Evolutionary conservation across 2,888 invertebrate species (phyloP).

Genomic region (Brachylomia viminalis): DNA sequence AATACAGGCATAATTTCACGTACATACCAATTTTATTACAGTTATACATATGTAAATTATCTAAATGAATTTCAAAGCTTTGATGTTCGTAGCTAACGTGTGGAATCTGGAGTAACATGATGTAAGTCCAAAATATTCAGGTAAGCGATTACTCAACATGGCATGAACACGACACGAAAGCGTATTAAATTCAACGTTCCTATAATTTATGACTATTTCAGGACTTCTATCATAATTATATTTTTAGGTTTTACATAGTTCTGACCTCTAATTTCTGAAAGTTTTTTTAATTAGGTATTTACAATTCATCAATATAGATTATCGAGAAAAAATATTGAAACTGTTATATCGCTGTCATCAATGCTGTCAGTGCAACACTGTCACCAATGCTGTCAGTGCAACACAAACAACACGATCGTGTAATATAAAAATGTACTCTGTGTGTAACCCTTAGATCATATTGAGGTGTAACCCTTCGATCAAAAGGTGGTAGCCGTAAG

Average conservation of each 20-base stretch:
- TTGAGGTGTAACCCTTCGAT: too few relatives aligned
- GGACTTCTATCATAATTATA: neutral
- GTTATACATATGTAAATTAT: conserved; percentile 7
- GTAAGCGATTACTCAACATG: conserved; percentile 43
- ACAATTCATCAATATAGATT: neutral
- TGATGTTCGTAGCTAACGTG: conserved; percentile 20
- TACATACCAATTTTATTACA: conserved; percentile 7
- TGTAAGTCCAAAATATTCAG: conserved; percentile 23
- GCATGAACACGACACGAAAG: conserved; percentile 30
- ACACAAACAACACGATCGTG: too few relatives aligned
- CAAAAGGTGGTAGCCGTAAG: too few relatives aligned
- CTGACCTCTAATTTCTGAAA: neutral
- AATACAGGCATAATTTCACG: neutral
- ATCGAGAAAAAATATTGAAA: too few relatives aligned
- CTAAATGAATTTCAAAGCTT: conserved; percentile 20
- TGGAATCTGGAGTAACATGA: conserved; percentile 21
- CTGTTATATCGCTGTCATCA: too few relatives aligned
- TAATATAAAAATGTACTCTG: too few relatives aligned
- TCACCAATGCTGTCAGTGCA: too few relatives aligned
- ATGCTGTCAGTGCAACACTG: too few relatives aligned
- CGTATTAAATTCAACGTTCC: conserved; percentile 8
- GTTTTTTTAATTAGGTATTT: neutral
- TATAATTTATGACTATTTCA: conserved; percentile 37
- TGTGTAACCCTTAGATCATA: too few relatives aligned
- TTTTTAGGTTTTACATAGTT: neutral